Percentiles rank a stretch among this genome's conserved stretches.
Conservation (phyloP, 2,113 vertebrate genomes). For the Zapus hudsonius region DNA sequence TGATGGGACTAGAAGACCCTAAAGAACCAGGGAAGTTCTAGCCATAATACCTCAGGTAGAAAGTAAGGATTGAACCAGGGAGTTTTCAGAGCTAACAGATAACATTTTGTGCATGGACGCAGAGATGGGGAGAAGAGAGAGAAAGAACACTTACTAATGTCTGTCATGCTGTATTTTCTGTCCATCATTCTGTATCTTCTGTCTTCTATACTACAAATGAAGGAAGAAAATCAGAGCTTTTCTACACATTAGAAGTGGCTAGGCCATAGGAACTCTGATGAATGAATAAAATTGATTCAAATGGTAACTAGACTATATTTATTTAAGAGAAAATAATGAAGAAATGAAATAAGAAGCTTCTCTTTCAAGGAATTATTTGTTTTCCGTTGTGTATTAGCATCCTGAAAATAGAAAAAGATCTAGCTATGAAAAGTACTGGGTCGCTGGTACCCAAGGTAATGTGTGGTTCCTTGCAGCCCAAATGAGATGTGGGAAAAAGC, state of each 20-base stretch:
- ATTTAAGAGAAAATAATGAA: not conserved
- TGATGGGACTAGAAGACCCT: not conserved
- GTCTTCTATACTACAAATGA: not conserved
- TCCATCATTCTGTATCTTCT: not conserved
- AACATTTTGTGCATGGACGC: not conserved
- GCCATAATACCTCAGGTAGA: not conserved
- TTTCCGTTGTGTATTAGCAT: not conserved
- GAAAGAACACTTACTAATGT: not conserved
- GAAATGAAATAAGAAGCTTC: conserved; percentile 3
- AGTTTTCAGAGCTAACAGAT: not conserved
- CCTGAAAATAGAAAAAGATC: not conserved
- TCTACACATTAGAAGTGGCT: not conserved
- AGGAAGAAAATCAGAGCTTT: not conserved
- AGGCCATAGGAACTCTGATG: not conserved
- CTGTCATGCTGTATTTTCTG: not conserved
- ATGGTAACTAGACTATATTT: not conserved
- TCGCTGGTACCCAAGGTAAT: not conserved
- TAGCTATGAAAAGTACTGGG: not conserved
- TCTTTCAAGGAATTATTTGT: not conserved
- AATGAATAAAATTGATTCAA: conserved; percentile 1
- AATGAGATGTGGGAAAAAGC: not conserved
- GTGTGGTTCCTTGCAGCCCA: not conserved
- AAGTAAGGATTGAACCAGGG: not conserved
- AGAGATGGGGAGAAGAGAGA: not conserved
- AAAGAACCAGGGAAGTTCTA: not conserved